A percentile compares a stretch with the other conserved stretches of the same genome.
phyloP scores from a whole-genome alignment of 2,888 invertebrate species.

The Amphimallon solstitiale region DNA sequence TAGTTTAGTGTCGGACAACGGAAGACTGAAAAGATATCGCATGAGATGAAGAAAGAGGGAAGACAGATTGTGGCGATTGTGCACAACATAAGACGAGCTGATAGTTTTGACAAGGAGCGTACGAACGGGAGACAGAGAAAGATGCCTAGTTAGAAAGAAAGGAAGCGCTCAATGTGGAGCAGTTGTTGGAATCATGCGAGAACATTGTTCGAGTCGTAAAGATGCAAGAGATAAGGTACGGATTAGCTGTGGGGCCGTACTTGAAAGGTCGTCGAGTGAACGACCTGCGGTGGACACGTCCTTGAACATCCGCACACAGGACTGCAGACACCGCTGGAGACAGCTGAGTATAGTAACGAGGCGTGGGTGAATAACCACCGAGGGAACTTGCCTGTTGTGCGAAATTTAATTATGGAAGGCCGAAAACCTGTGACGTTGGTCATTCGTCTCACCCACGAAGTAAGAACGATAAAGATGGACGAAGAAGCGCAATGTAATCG shows the following conservation, averaged over 20 bases:
- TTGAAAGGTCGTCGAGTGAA: slow-evolving; percentile 59
- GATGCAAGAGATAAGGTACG: slow-evolving; percentile 15
- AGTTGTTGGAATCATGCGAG: slow-evolving; percentile 2
- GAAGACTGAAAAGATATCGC: too few species aligned
- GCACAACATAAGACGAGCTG: too few species aligned
- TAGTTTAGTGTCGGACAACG: too few species aligned
- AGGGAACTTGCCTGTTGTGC: not conserved
- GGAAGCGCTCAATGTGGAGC: too few species aligned
- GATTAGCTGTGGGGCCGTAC: slow-evolving; percentile 49
- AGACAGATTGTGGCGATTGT: too few species aligned
- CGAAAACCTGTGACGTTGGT: not conserved
- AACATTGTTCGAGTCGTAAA: slow-evolving; percentile 5
- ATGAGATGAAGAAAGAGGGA: too few species aligned
- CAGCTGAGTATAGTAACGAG: slow-evolving; percentile 36
- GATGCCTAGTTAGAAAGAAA: too few species aligned
- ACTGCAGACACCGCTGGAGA: slow-evolving; percentile 45
- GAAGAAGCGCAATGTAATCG: too few species aligned
- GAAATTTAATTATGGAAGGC: too few species aligned
- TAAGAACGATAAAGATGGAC: not conserved
- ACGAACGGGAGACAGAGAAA: too few species aligned
- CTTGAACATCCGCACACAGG: slow-evolving; percentile 42
- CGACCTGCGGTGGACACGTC: slow-evolving; percentile 51
- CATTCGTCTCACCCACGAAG: not conserved
- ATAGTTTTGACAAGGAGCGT: too few species aligned
- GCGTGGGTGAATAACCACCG: slow-evolving; percentile 36